A percentile compares a stretch with the other conserved stretches of the same genome.
phyloP scores from a whole-genome alignment of 2,888 invertebrate species.

The Margaritifera margaritifera region DNA sequence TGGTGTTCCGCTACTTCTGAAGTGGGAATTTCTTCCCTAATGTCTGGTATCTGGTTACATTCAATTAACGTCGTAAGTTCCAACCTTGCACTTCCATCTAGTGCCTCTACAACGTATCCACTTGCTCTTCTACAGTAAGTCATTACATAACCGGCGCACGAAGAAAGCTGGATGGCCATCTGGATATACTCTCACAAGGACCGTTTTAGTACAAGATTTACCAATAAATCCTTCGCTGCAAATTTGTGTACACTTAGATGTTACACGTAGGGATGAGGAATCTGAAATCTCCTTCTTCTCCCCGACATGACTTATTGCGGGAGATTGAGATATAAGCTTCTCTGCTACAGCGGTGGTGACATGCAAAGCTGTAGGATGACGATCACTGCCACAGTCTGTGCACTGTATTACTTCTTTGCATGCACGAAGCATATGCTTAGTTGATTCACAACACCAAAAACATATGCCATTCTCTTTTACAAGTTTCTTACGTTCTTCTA shows the following conservation, averaged over 20 bases:
- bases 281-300: not conserved
- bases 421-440: conserved; percentile 2
- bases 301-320: conserved; percentile 13
- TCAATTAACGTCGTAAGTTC: conserved; percentile 5
- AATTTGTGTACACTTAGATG: conserved; percentile 16
- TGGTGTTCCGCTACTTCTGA: conserved; percentile 6
- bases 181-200: too few relatives aligned
- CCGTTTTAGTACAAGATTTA: too few relatives aligned
- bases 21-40: conserved; percentile 11
- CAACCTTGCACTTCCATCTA: not conserved
- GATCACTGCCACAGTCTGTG: conserved; percentile 7
- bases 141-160: not conserved
- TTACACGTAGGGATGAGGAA: not conserved
- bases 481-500: conserved; percentile 9
- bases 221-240: conserved; percentile 6
- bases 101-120: conserved; percentile 13
- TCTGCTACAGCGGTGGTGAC: not conserved
- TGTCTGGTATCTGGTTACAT: conserved; percentile 4
- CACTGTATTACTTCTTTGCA: conserved; percentile 6
- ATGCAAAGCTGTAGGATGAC: conserved; percentile 10
- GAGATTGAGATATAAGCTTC: not conserved
- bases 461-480: conserved; percentile 15
- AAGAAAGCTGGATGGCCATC: too few relatives aligned
- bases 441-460: conserved; percentile 11
- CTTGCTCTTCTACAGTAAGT: conserved; percentile 16